Base-by-base conservation (phyloP, 1,140 invertebrate genomes). In the Philopotamus ludificatus region DNA sequence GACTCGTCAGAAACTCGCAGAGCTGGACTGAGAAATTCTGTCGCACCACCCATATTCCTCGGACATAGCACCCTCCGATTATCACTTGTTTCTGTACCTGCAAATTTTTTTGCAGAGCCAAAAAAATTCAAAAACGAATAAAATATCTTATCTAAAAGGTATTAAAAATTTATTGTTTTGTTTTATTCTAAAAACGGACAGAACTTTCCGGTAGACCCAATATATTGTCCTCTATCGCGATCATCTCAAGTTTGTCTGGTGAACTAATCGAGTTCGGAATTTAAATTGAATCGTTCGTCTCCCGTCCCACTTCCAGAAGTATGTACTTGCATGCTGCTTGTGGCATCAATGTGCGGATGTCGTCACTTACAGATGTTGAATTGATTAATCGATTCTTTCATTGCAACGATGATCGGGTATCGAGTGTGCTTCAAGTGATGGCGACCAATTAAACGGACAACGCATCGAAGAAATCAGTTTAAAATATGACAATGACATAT, bases 231-330 rank as follows among this genome's bases (percentile, higher is more conserved):
- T 34, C 4, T 4, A 34, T 34, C 28, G 4, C 28, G 54, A 57
- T 39, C 26, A 12, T 57, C n/a, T 20, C 26, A 21, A 21, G 39
- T 18, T 4, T 53, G 21, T 4, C 20, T 16, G 54, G 34, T 34
- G 54, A 23, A 61, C 60, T 34, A 68, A 64, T 68, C 54, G 54
- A 18, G 61, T 41, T 20, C 45, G 66, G 66, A 68, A 68, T 68
- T 68, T 68, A 63, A 64, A 68, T 68, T 64, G 66, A 60, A 45
- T 42, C 54, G 42, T 57, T 57, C 54, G 21, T 57, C 34, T 22
- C 28, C 4, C 21, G 34, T 42, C 44, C n/a, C 47, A 50, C 15
- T 50, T 50, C 47, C 9, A 21, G 4, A 16, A 3, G 15, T 45
- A 10, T 44, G 21, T 18, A 10, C 21, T 20, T 16, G 15, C 18